phyloP scores from a whole-genome alignment of 2,888 invertebrate genomes.

The Melinopterus prodromus region DNA sequence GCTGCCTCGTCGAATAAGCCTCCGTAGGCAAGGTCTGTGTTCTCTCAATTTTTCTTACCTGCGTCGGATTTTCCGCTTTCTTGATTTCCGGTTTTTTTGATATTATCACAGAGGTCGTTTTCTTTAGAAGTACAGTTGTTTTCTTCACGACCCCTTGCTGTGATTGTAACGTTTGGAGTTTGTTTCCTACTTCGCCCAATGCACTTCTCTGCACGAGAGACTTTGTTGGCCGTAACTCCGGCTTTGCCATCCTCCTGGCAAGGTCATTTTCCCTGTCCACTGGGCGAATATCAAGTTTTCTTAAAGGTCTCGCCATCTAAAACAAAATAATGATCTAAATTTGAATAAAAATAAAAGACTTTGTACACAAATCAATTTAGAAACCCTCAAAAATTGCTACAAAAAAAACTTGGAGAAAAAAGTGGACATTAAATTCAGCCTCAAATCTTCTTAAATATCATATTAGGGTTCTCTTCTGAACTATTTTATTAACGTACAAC shows the following conservation, averaged over 20 bases:
- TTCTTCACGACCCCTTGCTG: neutral
- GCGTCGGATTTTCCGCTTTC: conserved; percentile 27
- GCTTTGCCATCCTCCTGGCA: conserved; percentile 23
- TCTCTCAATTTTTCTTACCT: conserved; percentile 18
- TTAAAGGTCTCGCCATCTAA: neutral
- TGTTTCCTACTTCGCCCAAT: conserved; percentile 50
- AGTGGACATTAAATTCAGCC: too few relatives aligned
- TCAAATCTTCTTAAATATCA: too few relatives aligned
- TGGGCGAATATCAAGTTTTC: neutral
- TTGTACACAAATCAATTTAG: too few relatives aligned
- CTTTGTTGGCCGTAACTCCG: conserved; percentile 35
- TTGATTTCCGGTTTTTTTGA: neutral
- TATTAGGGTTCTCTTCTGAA: too few relatives aligned
- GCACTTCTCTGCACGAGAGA: conserved; percentile 45
- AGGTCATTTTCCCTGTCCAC: neutral
- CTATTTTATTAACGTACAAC: too few relatives aligned
- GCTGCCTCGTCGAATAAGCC: conserved; percentile 39
- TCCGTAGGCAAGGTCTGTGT: neutral
- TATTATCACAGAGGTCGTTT: neutral
- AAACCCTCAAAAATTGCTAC: neutral
- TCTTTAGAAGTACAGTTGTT: conserved; percentile 19
- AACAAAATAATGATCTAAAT: too few relatives aligned
- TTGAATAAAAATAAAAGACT: too few relatives aligned
- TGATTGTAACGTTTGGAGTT: conserved; percentile 30
- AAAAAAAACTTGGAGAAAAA: neutral